Evolutionary conservation across 2,797 vertebrate species (phyloP), one percentile per base, ranked within the genome.

Genomic region (Gallinago stenura): DNA sequence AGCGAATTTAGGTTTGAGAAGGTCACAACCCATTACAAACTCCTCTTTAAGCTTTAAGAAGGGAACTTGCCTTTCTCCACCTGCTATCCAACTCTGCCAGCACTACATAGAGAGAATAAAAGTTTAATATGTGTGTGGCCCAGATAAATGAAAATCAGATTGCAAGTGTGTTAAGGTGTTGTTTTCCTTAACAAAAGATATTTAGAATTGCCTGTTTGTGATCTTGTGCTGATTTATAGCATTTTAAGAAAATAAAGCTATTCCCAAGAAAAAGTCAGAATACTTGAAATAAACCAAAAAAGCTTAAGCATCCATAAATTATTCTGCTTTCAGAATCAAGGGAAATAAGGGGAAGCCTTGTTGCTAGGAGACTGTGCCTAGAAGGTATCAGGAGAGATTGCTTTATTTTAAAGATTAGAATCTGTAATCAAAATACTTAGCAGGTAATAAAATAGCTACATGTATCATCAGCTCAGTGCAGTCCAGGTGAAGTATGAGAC

Each of bases 351-450:
- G 31, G 43, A 71, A 92, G 24, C 28, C 81, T 72, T 69, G 95
- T 96, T 96, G 92, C 95, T 95, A 93, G 91, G 94, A 92, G 54
- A 96, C 79, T 26, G 39, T 71, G 39, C 17, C 76, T 80, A 53
- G 60, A 83, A 87, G 14, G 58, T 77, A 77, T 81, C 51, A 65
- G 81, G 37, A 83, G 51, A 92, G 15, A 72, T 48, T 69, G 53
- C n/a, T 93, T 94, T 95, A 87, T 86, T 91, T 92, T 75, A 88
- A 91, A 93, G 83, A 88, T 91, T 75, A 54, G 61, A 90, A 79
- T 70, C 76, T 86, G 50, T 81, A 94, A 93, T 62, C 79, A 91
- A 93, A 95, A 89, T 41, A 81, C 76, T 92, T 92, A 89, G 26
- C 45, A 87, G 37, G 41, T 83, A 93, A 90, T 80, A 85, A 83